Percentiles rank a stretch among this genome's conserved stretches.
phyloP scores from a whole-genome alignment of 1,140 invertebrate genomes.

The Dreissena rostriformis region DNA sequence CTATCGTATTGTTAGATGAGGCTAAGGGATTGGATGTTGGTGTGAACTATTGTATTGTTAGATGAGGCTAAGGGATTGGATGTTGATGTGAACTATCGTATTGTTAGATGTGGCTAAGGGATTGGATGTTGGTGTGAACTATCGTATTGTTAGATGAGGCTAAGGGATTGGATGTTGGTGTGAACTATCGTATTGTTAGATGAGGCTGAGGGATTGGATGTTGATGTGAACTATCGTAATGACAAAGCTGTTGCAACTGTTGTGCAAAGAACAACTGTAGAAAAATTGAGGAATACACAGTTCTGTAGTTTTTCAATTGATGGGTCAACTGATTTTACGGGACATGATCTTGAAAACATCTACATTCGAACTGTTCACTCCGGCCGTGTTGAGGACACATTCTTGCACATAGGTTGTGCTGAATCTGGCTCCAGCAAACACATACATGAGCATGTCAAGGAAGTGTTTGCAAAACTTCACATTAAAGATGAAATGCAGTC shows the following conservation, averaged over 20 bases:
- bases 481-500: not conserved
- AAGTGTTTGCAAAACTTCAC: not conserved
- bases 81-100: too few species aligned
- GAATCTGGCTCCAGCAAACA: constrained; percentile 26
- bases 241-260: constrained; percentile 31
- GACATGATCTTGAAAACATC: constrained; percentile 54
- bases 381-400: constrained; percentile 33
- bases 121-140: constrained; percentile 36
- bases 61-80: constrained; percentile 48
- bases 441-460: constrained; percentile 19
- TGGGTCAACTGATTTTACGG: constrained; percentile 50
- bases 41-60: too few species aligned
- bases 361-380: constrained; percentile 13
- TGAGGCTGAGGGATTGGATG: constrained; percentile 6
- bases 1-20: constrained; percentile 37
- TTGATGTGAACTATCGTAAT: constrained; percentile 33
- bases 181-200: too few species aligned
- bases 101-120: constrained; percentile 45
- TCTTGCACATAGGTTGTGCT: constrained; percentile 34
- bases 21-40: constrained; percentile 45
- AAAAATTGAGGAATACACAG: constrained; percentile 3
- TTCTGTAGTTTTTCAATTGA: constrained; percentile 45
- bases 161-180: constrained; percentile 45
- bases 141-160: constrained; percentile 40
- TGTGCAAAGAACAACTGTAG: not conserved